Evolutionary conservation across 2,113 vertebrate species (phyloP).

Genomic region (Cyanistes caeruleus): DNA sequence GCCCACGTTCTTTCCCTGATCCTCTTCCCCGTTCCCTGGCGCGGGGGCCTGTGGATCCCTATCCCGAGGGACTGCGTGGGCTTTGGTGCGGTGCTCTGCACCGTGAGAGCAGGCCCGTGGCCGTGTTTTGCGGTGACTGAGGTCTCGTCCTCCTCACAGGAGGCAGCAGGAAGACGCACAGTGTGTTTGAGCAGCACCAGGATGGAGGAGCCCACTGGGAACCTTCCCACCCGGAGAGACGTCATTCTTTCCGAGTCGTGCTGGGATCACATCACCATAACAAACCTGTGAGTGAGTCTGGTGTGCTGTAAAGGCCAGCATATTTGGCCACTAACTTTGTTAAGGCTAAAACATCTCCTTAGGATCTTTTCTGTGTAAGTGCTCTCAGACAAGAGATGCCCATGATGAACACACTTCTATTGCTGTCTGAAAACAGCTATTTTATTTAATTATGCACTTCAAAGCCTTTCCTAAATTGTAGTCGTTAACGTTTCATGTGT

Average conservation of each 20-base stretch:
- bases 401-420: accelerated
- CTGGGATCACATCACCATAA: not conserved
- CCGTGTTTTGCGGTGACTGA: not conserved
- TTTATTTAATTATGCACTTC: accelerated
- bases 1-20: no score
- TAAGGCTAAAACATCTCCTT: not conserved
- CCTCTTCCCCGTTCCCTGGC: not conserved
- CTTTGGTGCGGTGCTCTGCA: not conserved
- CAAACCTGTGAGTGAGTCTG: slow-evolving; percentile 51
- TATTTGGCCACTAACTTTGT: not conserved
- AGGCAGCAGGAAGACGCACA: not conserved
- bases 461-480: not conserved
- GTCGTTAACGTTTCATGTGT: not conserved
- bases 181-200: not conserved
- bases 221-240: not conserved
- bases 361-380: not conserved
- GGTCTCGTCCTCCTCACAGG: not conserved
- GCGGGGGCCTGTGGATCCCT: accelerated
- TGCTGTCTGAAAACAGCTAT: not conserved
- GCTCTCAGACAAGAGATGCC: not conserved
- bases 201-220: slow-evolving; percentile 40
- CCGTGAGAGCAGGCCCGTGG: accelerated
- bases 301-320: not conserved
- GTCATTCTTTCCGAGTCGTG: not conserved
- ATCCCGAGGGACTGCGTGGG: not conserved